Evolutionary conservation across 2,113 vertebrate species (phyloP).

Genomic region (Puffinus mauretanicus): DNA sequence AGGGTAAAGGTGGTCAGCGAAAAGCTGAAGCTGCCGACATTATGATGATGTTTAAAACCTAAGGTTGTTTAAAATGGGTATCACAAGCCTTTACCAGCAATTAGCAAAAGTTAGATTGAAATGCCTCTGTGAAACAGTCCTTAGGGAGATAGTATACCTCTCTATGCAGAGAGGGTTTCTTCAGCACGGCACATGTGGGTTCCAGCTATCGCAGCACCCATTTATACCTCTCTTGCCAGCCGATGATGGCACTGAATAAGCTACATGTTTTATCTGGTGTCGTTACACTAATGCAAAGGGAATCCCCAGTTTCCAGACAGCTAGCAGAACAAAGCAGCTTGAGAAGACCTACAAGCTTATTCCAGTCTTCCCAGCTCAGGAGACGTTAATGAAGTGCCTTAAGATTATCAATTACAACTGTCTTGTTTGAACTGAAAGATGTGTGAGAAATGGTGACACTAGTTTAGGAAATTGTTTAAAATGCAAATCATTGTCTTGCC

Average conservation of each 20-base stretch:
- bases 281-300: background rate
- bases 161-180: background rate
- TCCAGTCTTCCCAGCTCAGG: background rate
- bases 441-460: background rate
- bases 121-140: background rate
- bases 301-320: background rate
- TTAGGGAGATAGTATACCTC: background rate
- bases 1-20: background rate
- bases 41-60: background rate
- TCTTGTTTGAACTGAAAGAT: background rate
- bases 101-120: background rate
- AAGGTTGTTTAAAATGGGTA: background rate
- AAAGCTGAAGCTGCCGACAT: background rate
- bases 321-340: background rate
- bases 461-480: conserved; percentile 66
- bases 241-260: background rate
- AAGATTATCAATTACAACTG: background rate
- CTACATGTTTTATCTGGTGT: background rate
- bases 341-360: background rate
- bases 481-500: conserved; percentile 54
- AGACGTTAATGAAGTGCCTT: background rate
- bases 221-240: background rate
- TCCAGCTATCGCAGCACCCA: background rate
- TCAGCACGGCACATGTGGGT: background rate
- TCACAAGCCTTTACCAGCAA: background rate